Evolutionary conservation across 2,113 vertebrate genomes (phyloP).

Genomic region (Perca fluviatilis): DNA sequence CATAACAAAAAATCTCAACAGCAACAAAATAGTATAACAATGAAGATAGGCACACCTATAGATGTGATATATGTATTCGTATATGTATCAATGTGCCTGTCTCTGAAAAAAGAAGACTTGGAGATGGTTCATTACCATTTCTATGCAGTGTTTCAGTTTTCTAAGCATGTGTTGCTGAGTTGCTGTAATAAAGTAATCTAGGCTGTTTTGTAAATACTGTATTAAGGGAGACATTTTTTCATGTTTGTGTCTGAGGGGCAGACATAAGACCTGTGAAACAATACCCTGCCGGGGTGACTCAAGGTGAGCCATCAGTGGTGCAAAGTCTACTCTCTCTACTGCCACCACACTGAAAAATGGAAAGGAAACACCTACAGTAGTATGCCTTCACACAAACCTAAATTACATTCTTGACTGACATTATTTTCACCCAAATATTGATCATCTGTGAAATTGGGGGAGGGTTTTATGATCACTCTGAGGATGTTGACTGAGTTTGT

Average conservation of each 20-base stretch:
- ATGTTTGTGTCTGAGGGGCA: background rate
- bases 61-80: background rate
- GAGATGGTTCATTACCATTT: background rate
- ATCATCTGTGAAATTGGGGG: background rate
- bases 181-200: background rate
- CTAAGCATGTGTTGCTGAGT: background rate
- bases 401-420: background rate
- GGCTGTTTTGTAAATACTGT: background rate
- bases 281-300: background rate
- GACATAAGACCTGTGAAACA: background rate
- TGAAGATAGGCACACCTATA: background rate
- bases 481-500: background rate
- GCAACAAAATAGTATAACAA: background rate
- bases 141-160: background rate
- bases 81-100: background rate
- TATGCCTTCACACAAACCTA: background rate
- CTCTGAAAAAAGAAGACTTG: background rate
- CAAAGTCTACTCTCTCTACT: background rate
- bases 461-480: background rate
- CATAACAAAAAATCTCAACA: too few species aligned
- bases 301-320: slow-evolving; percentile 9
- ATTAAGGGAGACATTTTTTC: background rate
- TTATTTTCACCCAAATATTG: background rate
- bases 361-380: background rate
- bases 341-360: background rate